Base-by-base conservation (phyloP, 2,888 invertebrate species). In the Ectemnius cavifrons region DNA sequence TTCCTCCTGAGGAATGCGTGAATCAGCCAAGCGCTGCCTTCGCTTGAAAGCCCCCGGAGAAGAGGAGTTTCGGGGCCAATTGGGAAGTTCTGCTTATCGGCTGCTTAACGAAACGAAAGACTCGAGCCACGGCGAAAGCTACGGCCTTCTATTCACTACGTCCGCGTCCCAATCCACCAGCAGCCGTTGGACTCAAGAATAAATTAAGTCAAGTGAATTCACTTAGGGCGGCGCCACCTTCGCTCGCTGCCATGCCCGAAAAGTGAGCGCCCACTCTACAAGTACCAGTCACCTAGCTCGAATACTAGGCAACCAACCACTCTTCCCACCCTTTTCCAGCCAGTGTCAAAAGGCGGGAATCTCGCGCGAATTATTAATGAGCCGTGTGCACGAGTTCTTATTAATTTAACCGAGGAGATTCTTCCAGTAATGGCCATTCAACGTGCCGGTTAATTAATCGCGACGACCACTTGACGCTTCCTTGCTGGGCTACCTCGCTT, bases 181-280 rank as follows among this genome's bases (percentile, higher is more conserved):
- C 37, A 8, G 37, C 37, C 37, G 37, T 37, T 37, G 6, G 37
- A 73, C 79, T 74, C 69, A 59, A 74, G 81, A 84, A 84, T 84
- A 84, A 85, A 86, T 86, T 84, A 82, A 85, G 80, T 84, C 80
- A 73, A 85, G 86, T 86, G 84, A 86, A 81, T 78, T 73, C 65
- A 56, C 37, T 37, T 37, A 37, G 37, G 37, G 23, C 23, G 23
- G 23, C 23, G 23, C 23, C 23, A 2, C 23, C 23, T 1, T 3
- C 3, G 23, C 23, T 23, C 23, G 23, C 23, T 23, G 23, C 23
- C 23, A 23, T 23, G 3, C 23, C 23, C 23, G 23, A 23, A 23
- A 23, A 23, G 23, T 23, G 23, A 23, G 23, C 23, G 3, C 8
- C 37, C 37, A 8, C 8, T 37, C 1, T 37, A 37, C 37, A 37